These are phyloP conservation scores for Heliopora coerulea DNA, from an alignment of 92 coral and sea anemone genomes.

Conservation along the genomic window DNA sequence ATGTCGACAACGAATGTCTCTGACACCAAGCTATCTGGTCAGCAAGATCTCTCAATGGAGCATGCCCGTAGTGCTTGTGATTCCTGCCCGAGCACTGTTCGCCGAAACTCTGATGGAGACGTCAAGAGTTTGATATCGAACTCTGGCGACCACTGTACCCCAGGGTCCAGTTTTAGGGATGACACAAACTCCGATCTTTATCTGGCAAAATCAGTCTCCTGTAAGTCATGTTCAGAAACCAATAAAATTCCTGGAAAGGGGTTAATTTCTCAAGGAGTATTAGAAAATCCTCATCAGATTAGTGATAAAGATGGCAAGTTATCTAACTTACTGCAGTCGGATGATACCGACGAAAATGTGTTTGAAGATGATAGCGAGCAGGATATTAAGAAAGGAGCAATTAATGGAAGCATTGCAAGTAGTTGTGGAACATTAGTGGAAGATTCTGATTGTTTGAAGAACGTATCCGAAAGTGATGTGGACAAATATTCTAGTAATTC, in stretches of 20 bases:
- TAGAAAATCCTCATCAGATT: not conserved
- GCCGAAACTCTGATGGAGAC: conserved; percentile 42
- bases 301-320: not conserved
- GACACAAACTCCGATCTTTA: conserved; percentile 29
- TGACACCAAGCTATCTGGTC: not conserved
- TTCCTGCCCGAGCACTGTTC: conserved; percentile 16
- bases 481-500: conserved; percentile 9
- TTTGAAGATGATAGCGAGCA: conserved; percentile 45
- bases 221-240: conserved; percentile 5
- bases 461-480: not conserved
- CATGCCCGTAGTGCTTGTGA: conserved; percentile 5
- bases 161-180: conserved; percentile 10
- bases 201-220: conserved; percentile 18
- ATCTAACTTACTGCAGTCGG: conserved; percentile 42
- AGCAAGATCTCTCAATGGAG: conserved; percentile 5
- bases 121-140: conserved; percentile 4
- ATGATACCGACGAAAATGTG: conserved; percentile 41
- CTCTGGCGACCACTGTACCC: not conserved
- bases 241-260: not conserved
- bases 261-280: not conserved
- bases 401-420: conserved; percentile 70
- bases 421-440: conserved; percentile 69
- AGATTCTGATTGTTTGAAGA: not conserved
- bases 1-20: conserved; percentile 13
- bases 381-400: conserved; percentile 23